Evolutionary conservation across 2,113 vertebrate genomes (phyloP).

Genomic region (Pseudopipra pipra): DNA sequence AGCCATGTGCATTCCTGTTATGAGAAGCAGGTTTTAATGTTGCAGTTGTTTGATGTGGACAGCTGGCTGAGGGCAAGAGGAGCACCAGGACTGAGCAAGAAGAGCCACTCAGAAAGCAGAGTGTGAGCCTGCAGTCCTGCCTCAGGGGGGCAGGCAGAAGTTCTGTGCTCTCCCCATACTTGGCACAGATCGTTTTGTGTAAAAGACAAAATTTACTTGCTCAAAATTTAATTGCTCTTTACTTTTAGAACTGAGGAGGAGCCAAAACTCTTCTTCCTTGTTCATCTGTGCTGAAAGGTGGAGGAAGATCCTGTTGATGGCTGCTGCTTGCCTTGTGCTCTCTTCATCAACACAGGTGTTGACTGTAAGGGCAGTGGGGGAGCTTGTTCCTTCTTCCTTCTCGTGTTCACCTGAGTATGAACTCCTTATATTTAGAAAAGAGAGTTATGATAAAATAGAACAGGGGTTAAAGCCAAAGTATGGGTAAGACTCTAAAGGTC

Average conservation of each 20-base stretch:
- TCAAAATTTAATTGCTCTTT: background rate
- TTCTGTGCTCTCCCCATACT: background rate
- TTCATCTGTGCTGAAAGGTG: background rate
- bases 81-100: background rate
- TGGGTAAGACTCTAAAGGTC: background rate
- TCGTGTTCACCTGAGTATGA: background rate
- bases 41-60: slow-evolving; percentile 19
- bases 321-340: background rate
- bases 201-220: background rate
- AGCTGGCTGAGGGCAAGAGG: background rate
- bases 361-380: background rate
- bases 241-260: background rate
- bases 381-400: background rate
- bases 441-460: background rate
- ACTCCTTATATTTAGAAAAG: background rate
- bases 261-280: background rate
- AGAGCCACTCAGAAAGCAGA: background rate
- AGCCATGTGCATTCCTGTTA: background rate
- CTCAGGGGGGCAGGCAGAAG: background rate
- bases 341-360: background rate
- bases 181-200: background rate
- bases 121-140: background rate
- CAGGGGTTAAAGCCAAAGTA: background rate
- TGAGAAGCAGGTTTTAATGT: slow-evolving; percentile 17
- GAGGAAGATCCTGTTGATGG: background rate